Evolutionary conservation across 2,113 vertebrate genomes (phyloP).

Genomic region (Crocuta crocuta): DNA sequence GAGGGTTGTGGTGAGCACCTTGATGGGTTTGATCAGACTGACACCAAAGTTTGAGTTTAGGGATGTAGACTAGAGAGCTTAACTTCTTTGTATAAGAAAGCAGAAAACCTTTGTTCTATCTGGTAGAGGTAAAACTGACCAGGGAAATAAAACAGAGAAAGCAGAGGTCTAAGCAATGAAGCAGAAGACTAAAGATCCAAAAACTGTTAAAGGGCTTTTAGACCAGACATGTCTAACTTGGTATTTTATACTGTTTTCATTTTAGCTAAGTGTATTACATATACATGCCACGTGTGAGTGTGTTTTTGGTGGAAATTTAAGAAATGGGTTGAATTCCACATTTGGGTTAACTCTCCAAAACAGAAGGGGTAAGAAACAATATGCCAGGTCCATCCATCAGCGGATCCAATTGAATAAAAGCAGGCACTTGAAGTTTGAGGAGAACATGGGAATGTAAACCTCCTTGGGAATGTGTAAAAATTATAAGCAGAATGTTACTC

Average conservation of each 20-base stretch:
- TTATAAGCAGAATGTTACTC: neutral
- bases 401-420: neutral
- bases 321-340: neutral
- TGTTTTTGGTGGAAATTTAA: conserved; percentile 33
- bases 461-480: neutral
- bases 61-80: neutral
- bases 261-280: neutral
- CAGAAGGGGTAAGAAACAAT: neutral
- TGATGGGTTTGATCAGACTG: neutral
- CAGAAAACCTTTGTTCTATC: neutral
- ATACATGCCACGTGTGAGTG: neutral
- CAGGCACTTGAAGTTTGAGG: neutral
- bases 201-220: neutral
- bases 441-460: neutral
- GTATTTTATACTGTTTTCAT: conserved; percentile 3
- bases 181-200: neutral
- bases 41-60: conserved; percentile 27
- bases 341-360: neutral
- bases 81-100: conserved; percentile 10
- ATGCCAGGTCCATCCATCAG: neutral
- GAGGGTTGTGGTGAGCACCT: neutral
- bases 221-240: neutral
- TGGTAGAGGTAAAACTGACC: neutral
- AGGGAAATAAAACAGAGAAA: conserved; percentile 29
- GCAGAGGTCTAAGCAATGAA: neutral